Evolutionary conservation across 2,888 invertebrate species (phyloP), one percentile per base, ranked within the genome.

Genomic region (Athalia cordata): DNA sequence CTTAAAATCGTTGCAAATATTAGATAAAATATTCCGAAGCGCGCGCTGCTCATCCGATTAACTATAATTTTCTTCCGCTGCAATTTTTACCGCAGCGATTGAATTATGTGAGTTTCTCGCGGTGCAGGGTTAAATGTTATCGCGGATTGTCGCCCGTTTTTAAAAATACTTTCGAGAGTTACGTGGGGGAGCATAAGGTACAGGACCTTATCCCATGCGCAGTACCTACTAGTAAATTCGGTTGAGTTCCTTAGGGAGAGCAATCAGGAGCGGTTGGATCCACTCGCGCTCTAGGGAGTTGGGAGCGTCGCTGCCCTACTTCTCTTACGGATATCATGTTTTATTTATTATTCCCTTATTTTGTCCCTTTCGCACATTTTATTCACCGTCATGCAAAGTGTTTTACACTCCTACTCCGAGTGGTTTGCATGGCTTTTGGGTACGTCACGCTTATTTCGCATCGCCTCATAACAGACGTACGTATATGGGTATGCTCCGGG

Each of bases 371-470:
- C 29, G 29, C 8, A 72, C 52, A 59, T 72, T 59, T 72, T 57
- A 72, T 72, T 72, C 72, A 72, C 72, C 72, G 47, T 47, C 29
- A 72, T 72, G 72, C 57, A 72, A 72, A 72, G 57, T 72, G 72
- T 72, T 72, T 72, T 59, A 72, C 59, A 47, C 29, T 29, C 29
- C 29, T 29, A 29, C 59, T 4, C 47, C 15, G 47, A 72, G 72
- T 72, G 72, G 72, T 47, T 72, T 59, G 13, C 72, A 57, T 11
- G 47, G 45, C 15, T 72, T 57, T 47, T 13, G 4, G n/a, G 1
- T 43, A n/a, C 49, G 57, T 13, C 52, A 15, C 29, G 67, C 45
- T 45, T 57, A 45, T 65, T 29, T 29, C 29, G 29, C 29, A 29
- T 29, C 29, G 29, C 29, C 29, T 29, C 2, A 29, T 29, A 29